Evolutionary conservation across 2,113 vertebrate genomes (phyloP).

Genomic region (Thamnaconus septentrionalis): DNA sequence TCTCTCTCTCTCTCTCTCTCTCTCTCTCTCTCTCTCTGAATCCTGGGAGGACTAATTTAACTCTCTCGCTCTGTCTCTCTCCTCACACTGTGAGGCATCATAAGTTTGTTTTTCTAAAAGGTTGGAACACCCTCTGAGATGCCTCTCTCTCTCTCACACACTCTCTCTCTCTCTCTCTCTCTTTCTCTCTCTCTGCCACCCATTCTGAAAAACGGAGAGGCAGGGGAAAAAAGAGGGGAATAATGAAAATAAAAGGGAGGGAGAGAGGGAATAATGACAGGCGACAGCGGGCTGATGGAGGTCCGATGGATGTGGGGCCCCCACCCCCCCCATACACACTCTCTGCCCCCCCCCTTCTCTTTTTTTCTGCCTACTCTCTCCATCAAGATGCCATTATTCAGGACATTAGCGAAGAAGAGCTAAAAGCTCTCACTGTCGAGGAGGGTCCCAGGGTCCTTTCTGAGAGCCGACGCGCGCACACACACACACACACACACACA

Average conservation of each 20-base stretch:
- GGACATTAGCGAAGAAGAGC: constrained; percentile 81
- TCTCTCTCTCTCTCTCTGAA: no score
- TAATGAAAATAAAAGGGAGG: no score
- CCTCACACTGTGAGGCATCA: constrained; percentile 1
- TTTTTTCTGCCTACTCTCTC: constrained; percentile 34
- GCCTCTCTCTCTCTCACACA: background rate
- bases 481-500: background rate
- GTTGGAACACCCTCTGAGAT: background rate
- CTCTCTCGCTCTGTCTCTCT: background rate
- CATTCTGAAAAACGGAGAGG: constrained; percentile 31
- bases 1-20: no score
- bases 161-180: constrained; percentile 9
- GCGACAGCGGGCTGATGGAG: constrained; percentile 59
- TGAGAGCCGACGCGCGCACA: constrained; percentile 57
- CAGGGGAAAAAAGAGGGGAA: no score
- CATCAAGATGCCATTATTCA: constrained; percentile 82
- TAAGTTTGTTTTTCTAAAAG: constrained; percentile 43
- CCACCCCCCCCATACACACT: constrained; percentile 9
- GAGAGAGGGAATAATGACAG: constrained; percentile 63
- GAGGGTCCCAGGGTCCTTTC: constrained; percentile 78
- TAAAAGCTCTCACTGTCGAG: constrained; percentile 81
- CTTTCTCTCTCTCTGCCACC: no score
- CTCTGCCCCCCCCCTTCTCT: constrained; percentile 13
- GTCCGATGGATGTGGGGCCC: constrained; percentile 45
- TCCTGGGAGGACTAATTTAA: no score